Evolutionary conservation across 2,113 vertebrate species (phyloP), one percentile per base, ranked within the genome.

Genomic region (Dicrurus megarhynchus): DNA sequence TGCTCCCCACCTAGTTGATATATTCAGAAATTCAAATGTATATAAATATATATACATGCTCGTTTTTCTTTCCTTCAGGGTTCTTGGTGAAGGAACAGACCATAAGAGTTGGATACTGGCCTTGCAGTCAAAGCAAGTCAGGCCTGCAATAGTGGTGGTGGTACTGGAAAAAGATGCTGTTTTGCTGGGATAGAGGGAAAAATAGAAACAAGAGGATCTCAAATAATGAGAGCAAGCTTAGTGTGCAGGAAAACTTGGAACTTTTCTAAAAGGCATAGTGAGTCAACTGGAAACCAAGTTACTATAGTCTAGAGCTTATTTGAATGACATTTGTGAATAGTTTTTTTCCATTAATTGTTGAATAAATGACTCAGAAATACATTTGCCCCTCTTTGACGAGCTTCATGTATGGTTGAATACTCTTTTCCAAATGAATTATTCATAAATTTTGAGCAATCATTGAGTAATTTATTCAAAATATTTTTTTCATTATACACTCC

Each of bases 361-460:
- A 94, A 90, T 96, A 97, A 93, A 91, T 96, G 73, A 87, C 84
- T 95, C 69, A 91, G 89, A 94, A 96, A 70, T 87, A 93, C 61
- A 70, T 90, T 95, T 96, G 57, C 50, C 78, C 59, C 75, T 93
- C 74, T 95, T 95, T 89, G 78, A 89, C 3, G 2, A 96, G 81
- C 57, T 91, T 93, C 88, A 61, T 79, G 33, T 95, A 87, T 88
- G 67, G 61, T 46, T 95, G 82, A 95, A 96, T 91, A 80, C 75
- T 80, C 59, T 87, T 79, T 84, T 88, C 39, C 42, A 80, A 90
- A 95, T 94, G 95, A 65, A 96, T 96, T 76, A 93, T 96, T 96
- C 84, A 96, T 94, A 85, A 79, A 76, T 75, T 89, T 91, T 91
- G 87, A 95, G 95, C 59, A 94, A 79, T 94, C 61, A 53, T 73